These are phyloP conservation scores for Meloidogyne hapla DNA, from an alignment of 1,140 invertebrate genomes.

Conservation along the genomic window DNA sequence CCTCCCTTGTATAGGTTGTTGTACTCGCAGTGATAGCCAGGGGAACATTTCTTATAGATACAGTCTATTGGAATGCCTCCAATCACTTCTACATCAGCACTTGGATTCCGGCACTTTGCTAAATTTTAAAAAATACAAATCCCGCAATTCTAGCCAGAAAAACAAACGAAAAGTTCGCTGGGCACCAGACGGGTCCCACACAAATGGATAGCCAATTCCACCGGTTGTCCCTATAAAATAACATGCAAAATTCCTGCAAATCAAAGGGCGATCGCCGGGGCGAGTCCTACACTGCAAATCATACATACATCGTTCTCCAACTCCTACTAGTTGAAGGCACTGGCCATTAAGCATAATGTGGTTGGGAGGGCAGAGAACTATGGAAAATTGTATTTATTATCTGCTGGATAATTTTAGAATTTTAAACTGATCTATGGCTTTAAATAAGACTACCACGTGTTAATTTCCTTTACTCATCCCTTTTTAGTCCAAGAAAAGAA, in stretches of 20 bases:
- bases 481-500: too few relatives aligned
- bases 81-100: constrained; percentile 36
- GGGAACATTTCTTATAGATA: constrained; percentile 43
- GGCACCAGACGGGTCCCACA: background rate
- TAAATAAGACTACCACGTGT: background rate
- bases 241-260: constrained; percentile 40
- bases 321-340: constrained; percentile 37
- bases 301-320: constrained; percentile 40
- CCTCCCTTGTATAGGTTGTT: constrained; percentile 45
- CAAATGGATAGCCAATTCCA: background rate
- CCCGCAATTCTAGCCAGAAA: background rate
- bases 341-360: constrained; percentile 45
- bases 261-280: constrained; percentile 25
- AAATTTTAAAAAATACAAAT: constrained; percentile 7
- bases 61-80: constrained; percentile 46
- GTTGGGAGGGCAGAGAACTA: constrained; percentile 32
- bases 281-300: constrained; percentile 43
- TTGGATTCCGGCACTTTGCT: constrained; percentile 48
- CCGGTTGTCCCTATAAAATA: constrained; percentile 14
- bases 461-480: too few relatives aligned
- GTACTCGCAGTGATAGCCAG: constrained; percentile 49
- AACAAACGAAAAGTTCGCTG: background rate
- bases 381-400: too few relatives aligned
- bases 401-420: constrained; percentile 6
- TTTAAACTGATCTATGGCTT: background rate